Percentiles rank a stretch among this genome's conserved stretches.
These are phyloP conservation scores for Platichthys flesus DNA, from an alignment of 2,113 vertebrate species.

Conservation along the genomic window DNA sequence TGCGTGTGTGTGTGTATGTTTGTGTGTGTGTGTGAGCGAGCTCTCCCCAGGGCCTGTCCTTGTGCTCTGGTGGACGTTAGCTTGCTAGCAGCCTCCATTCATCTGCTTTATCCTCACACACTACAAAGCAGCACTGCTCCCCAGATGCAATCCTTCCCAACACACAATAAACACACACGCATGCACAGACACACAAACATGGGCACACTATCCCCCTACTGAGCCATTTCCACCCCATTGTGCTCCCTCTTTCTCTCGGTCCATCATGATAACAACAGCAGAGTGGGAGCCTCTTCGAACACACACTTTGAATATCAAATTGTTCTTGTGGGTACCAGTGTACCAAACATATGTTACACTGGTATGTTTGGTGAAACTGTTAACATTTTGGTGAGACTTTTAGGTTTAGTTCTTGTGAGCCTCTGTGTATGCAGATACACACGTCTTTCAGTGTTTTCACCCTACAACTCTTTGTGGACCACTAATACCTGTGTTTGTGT, in stretches of 20 bases:
- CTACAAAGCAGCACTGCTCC: conserved; percentile 88
- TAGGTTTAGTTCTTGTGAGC: conserved; percentile 8
- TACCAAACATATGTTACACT: too few species aligned
- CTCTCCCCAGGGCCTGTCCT: conserved; percentile 86
- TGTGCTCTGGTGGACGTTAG: conserved; percentile 83
- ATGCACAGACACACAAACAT: conserved; percentile 44
- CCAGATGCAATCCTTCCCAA: conserved; percentile 65
- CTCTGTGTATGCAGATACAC: conserved; percentile 24
- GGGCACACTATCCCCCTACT: conserved; percentile 61
- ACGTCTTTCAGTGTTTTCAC: conserved; percentile 10
- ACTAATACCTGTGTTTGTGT: conserved; percentile 11
- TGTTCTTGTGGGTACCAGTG: conserved; percentile 5
- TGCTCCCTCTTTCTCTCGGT: conserved; percentile 43
- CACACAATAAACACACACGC: conserved; percentile 32
- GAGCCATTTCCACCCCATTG: conserved; percentile 79
- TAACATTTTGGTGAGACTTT: conserved; percentile 60
- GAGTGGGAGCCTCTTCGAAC: conserved; percentile 67
- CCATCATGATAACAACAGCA: conserved; percentile 65
- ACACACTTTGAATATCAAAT: conserved; percentile 75
- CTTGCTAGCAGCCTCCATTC: conserved; percentile 84
- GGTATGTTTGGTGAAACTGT: conserved; percentile 31
- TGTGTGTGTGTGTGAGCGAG: conserved; percentile 55
- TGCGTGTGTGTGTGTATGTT: neutral
- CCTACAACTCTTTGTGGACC: neutral
- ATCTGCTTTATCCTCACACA: conserved; percentile 90